Base-by-base conservation (phyloP, 2,113 vertebrate genomes). In the Indicator indicator region DNA sequence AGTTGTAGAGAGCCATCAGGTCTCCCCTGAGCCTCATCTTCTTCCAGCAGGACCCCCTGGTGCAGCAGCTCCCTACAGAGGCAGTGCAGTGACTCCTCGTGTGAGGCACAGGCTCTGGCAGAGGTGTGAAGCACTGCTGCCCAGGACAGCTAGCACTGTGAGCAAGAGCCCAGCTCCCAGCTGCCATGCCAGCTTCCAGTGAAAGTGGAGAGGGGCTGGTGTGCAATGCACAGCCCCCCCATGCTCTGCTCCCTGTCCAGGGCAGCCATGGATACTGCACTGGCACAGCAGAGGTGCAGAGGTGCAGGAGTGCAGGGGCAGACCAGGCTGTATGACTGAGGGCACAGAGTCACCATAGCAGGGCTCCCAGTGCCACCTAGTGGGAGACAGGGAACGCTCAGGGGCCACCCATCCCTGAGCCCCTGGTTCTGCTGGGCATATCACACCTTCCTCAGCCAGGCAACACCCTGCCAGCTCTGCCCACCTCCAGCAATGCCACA, bases 311-410 rank as follows among this genome's bases (percentile, higher is more conserved):
- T 19, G 56, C 69, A 20, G 58, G 50, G 55, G 4, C 33, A 13
- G 32, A 42, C 30, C 77, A 1, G 38, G 59, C 44, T 36, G 28
- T 5, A 30, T 9, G 63, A 14, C 76, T 23, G 73, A 54, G 76
- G 48, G 56, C 3, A 75, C 82, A 26, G 16, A n/a, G 79, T 64
- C 69, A 67, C 28, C 83, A 94, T 93, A 42, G 56, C 83, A 95
- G 88, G 56, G 83, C 90, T 96, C 92, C 88, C 86, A 91, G 88
- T 94, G 96, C 96, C 96, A 96, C 48, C 96, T 96, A 96, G 96
- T 59, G 95, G 96, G 88, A 15, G 68, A 89, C 88, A 56, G 20
- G 18, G 9, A 67, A 70, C 0, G 12, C 72, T 95, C 68, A 44
- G 83, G 60, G 88, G 79, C 16, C 92, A 12, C 68, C 50, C 27